phyloP scores from a whole-genome alignment of 2,113 vertebrate species.

The Pelusios castaneus region DNA sequence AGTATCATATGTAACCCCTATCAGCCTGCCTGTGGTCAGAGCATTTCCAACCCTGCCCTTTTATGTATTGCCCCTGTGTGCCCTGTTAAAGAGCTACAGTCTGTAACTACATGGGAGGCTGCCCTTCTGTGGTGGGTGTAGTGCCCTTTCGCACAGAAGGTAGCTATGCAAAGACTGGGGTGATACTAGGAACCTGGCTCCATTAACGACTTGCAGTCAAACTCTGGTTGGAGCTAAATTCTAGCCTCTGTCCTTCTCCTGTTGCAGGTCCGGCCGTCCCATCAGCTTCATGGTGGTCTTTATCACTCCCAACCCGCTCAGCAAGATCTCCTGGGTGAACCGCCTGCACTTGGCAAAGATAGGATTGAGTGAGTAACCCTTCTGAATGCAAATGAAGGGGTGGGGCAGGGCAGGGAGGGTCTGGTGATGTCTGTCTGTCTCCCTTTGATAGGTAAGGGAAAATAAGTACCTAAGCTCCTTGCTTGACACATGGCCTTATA shows the following conservation, averaged over 20 bases:
- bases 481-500: too few relatives aligned
- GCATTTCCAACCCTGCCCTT: neutral
- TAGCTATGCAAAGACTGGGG: neutral
- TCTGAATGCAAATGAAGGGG: accelerated
- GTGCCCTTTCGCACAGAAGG: neutral
- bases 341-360: conserved; percentile 93
- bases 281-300: conserved; percentile 97
- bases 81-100: neutral
- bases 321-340: conserved; percentile 98
- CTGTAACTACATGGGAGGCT: neutral
- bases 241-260: accelerated
- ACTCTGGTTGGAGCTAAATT: neutral
- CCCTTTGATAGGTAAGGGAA: neutral
- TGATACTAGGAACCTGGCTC: neutral
- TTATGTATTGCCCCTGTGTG: neutral
- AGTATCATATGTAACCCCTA: neutral
- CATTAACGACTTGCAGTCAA: neutral
- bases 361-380: conserved; percentile 85
- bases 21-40: neutral
- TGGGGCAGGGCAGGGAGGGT: neutral
- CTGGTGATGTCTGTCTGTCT: neutral
- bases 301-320: conserved; percentile 93
- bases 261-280: conserved; percentile 89
- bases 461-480: neutral
- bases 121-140: neutral